Conservation (phyloP, 2,888 invertebrate genomes). For the Ophion ellenae region DNA sequence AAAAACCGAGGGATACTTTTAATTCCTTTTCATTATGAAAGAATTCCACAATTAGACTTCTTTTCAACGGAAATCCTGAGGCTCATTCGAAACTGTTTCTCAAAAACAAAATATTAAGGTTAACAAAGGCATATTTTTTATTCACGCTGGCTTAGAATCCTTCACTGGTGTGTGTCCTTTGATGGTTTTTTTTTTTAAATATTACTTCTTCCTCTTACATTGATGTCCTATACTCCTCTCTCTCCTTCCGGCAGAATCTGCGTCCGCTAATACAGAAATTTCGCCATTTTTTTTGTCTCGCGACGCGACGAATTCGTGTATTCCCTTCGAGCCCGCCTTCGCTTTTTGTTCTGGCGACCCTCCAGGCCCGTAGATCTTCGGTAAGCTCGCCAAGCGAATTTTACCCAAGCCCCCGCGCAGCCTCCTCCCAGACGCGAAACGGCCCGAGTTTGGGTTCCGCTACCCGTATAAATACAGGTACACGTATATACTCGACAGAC, state of each 20-base stretch:
- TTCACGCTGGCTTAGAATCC: too few relatives aligned
- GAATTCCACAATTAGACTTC: too few relatives aligned
- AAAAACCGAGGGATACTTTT: too few relatives aligned
- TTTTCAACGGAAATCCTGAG: too few relatives aligned
- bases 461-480: constrained; percentile 3
- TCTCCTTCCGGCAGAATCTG: neutral
- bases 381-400: constrained; percentile 52
- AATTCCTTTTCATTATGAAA: too few relatives aligned
- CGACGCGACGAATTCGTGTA: constrained; percentile 5
- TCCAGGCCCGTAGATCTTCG: constrained; percentile 39
- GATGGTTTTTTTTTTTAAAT: too few relatives aligned
- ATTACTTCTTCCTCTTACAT: too few relatives aligned
- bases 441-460: constrained; percentile 8
- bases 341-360: constrained; percentile 23
- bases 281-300: constrained; percentile 35
- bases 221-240: neutral
- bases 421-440: constrained; percentile 18
- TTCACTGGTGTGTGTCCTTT: too few relatives aligned
- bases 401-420: constrained; percentile 20
- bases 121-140: too few relatives aligned
- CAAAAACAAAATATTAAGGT: too few relatives aligned
- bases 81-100: too few relatives aligned
- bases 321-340: constrained; percentile 10
- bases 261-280: constrained; percentile 19
- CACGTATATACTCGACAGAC: neutral